These are phyloP conservation scores for Plestiodon gilberti DNA, from an alignment of 2,113 vertebrate species.

Conservation along the genomic window DNA sequence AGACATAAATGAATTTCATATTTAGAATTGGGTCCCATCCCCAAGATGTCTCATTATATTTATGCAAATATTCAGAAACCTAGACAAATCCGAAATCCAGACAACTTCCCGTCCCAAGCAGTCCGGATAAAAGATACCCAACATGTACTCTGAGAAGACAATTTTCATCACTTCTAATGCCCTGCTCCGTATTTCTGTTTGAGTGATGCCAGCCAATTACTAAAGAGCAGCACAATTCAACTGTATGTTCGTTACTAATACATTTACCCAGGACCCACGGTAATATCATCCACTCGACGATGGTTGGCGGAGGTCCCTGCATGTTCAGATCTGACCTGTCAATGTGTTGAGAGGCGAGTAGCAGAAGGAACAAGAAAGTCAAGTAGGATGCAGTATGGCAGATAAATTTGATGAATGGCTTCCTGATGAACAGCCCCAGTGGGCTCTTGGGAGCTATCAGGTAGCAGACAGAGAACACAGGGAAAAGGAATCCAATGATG, in stretches of 20 bases:
- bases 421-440: constrained; percentile 92
- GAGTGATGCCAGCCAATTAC: constrained; percentile 25
- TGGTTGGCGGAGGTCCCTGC: constrained; percentile 90
- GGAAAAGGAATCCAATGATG: constrained; percentile 93
- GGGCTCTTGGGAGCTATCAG: constrained; percentile 92
- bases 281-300: constrained; percentile 98
- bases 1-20: too few species aligned
- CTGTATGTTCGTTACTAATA: constrained; percentile 80
- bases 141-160: neutral
- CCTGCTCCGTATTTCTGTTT: constrained; percentile 23
- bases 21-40: too few species aligned
- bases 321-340: constrained; percentile 77
- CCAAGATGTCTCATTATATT: too few species aligned
- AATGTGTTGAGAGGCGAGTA: constrained; percentile 94
- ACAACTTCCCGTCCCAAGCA: too few species aligned
- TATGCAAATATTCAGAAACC: too few species aligned
- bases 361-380: constrained; percentile 95
- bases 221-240: constrained; percentile 50
- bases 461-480: constrained; percentile 91
- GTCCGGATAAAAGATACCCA: too few species aligned
- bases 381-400: constrained; percentile 98
- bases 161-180: neutral
- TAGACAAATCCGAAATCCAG: too few species aligned
- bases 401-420: constrained; percentile 99
- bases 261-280: constrained; percentile 98